Percentiles rank a stretch among this genome's conserved stretches.
Evolutionary conservation across 2,113 vertebrate genomes (phyloP).

Genomic region (Aplodontia rufa): DNA sequence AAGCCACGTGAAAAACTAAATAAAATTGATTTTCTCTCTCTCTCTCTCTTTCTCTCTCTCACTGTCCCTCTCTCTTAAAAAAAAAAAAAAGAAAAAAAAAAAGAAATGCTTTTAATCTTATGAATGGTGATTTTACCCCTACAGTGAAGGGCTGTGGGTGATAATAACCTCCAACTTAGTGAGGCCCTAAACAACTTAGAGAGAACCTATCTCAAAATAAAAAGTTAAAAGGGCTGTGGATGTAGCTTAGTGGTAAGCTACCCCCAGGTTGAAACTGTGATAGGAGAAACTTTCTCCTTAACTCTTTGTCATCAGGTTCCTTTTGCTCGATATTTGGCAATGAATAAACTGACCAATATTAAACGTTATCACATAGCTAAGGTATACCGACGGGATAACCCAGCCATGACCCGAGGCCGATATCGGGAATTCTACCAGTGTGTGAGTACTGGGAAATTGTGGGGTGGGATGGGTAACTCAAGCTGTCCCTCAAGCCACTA

Average conservation of each 20-base stretch:
- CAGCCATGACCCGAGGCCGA: constrained; percentile 92
- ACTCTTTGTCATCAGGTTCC: constrained; percentile 89
- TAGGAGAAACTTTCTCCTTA: constrained; percentile 83
- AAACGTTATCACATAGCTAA: constrained; percentile 98
- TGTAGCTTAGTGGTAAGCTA: no score
- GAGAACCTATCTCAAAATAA: no score
- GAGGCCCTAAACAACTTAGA: no score
- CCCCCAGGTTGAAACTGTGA: no score
- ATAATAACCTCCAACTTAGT: constrained; percentile 35
- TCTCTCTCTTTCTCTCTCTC: no score
- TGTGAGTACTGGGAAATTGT: constrained; percentile 86
- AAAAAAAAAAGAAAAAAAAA: no score
- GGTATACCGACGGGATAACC: constrained; percentile 97
- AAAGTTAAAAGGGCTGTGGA: no score
- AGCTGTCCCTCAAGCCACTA: neutral
- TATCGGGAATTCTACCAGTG: constrained; percentile 98
- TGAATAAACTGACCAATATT: constrained; percentile 97
- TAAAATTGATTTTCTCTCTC: no score
- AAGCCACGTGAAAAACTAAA: no score
- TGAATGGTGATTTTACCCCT: neutral
- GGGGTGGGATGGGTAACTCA: neutral
- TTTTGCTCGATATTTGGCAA: constrained; percentile 96
- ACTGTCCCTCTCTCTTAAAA: no score
- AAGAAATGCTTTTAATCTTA: constrained; percentile 42
- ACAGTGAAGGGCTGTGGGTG: neutral